phyloP scores from a whole-genome alignment of 2,888 invertebrate species.

The Caenorhabditis doughertyi region DNA sequence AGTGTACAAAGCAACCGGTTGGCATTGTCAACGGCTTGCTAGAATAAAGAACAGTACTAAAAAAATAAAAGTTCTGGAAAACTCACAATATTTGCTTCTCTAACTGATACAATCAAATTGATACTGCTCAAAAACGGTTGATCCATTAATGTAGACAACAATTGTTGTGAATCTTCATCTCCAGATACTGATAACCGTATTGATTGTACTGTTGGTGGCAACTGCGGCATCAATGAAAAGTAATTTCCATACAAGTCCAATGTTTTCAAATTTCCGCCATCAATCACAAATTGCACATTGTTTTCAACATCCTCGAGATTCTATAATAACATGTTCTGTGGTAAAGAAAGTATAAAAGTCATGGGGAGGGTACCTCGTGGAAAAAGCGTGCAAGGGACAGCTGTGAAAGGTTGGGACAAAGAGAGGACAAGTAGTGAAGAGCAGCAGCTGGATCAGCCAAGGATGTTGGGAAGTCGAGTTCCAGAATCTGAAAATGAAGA shows the following conservation, averaged over 20 bases:
- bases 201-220: constrained; percentile 77
- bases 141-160: constrained; percentile 69
- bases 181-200: constrained; percentile 80
- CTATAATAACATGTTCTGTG: constrained; percentile 33
- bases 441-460: constrained; percentile 77
- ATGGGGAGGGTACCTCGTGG: constrained; percentile 70
- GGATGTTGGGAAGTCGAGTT: constrained; percentile 81
- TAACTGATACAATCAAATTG: constrained; percentile 76
- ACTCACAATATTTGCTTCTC: constrained; percentile 77
- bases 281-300: constrained; percentile 61
- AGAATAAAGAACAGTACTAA: constrained; percentile 25
- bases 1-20: constrained; percentile 76
- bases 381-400: constrained; percentile 82
- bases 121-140: constrained; percentile 72
- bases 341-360: neutral
- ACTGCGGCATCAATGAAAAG: constrained; percentile 76
- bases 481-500: constrained; percentile 70
- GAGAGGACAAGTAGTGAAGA: constrained; percentile 75
- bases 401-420: constrained; percentile 79
- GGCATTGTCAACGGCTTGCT: constrained; percentile 78
- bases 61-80: neutral
- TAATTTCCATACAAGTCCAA: constrained; percentile 82
- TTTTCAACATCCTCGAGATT: constrained; percentile 61
- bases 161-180: constrained; percentile 75
- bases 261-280: constrained; percentile 73